Percentiles rank a stretch among this genome's conserved stretches.
Conservation (phyloP, 2,113 vertebrate species). For the Fukomys damarensis region DNA sequence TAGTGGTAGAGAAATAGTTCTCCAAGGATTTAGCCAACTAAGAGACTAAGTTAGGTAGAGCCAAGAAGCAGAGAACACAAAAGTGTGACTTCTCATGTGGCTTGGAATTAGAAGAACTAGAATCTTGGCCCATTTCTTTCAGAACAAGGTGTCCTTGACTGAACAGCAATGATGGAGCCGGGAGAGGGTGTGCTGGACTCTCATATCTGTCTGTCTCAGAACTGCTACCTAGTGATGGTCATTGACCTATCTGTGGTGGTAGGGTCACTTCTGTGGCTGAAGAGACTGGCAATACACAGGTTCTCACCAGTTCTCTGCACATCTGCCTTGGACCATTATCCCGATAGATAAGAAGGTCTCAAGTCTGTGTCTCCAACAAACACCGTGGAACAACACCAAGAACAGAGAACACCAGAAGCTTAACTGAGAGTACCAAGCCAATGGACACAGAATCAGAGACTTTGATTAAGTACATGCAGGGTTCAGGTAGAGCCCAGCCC, state of each 20-base stretch:
- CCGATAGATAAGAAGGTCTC: neutral
- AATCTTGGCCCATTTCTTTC: neutral
- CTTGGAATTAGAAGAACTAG: neutral
- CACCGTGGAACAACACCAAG: too few species aligned
- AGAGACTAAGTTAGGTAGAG: neutral
- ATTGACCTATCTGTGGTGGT: accelerated
- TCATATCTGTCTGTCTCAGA: neutral
- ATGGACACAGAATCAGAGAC: neutral
- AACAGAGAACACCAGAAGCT: neutral
- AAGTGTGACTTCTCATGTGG: neutral
- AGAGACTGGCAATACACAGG: neutral
- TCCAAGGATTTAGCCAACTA: neutral
- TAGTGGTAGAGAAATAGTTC: neutral
- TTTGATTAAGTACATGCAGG: neutral
- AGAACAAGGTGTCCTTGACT: neutral
- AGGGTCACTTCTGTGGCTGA: neutral
- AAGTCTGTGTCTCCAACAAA: neutral
- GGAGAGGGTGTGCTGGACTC: neutral
- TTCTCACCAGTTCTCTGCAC: neutral
- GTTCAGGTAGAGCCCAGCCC: neutral
- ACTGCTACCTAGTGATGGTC: neutral
- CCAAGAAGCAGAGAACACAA: neutral
- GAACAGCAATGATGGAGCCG: neutral
- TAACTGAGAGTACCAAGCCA: neutral
- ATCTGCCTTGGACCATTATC: neutral